Base-by-base conservation (phyloP, 2,888 invertebrate species). In the Allacma fusca region DNA sequence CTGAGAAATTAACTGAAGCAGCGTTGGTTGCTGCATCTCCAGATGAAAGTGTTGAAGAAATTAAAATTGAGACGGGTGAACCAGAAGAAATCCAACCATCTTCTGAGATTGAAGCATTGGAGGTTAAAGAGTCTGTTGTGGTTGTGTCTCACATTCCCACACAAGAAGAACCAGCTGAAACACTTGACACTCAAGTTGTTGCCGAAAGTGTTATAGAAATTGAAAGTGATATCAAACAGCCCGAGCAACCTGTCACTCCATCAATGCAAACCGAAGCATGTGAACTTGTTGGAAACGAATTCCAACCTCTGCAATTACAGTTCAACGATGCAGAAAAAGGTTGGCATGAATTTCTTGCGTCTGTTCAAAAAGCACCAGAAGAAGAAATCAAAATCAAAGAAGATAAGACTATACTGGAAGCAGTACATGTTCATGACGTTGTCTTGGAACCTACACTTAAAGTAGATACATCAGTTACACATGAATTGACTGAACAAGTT, bases 271-370 rank as follows among this genome's bases (percentile, higher is more conserved):
- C 16, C 1, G 65, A 65, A n/a, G 5, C 12, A 5, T 65, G 7
- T 65, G 65, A 65, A 65, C 24, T 65, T 28, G 29, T 29, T 5
- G 65, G 65, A 5, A 65, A 65, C n/a, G 57, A 50, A 13, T 71
- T 71, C 28, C 24, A 44, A 19, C 71, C 71, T 4, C 24, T 50
- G 1, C 5, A n/a, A 19, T 1, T 71, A 13, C 16, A 9, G 19
- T 57, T 24, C 29, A n/a, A 21, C 28, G 70, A 70, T 16, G 71
- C 71, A 26, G 71, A 71, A 57, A 71, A 28, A 29, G 71, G 0
- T n/a, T 71, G 50, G 50, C 71, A 71, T 16, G 28, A 21, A 13
- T 19, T 21, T 9, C n/a, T 68, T n/a, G 40, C 50, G 19, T 13
- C 50, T 13, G 50, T n/a, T 50, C 16, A 1, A 16, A n/a, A 16